phyloP scores from a whole-genome alignment of 2,797 vertebrate genomes.

The Macrochelys suwanniensis region DNA sequence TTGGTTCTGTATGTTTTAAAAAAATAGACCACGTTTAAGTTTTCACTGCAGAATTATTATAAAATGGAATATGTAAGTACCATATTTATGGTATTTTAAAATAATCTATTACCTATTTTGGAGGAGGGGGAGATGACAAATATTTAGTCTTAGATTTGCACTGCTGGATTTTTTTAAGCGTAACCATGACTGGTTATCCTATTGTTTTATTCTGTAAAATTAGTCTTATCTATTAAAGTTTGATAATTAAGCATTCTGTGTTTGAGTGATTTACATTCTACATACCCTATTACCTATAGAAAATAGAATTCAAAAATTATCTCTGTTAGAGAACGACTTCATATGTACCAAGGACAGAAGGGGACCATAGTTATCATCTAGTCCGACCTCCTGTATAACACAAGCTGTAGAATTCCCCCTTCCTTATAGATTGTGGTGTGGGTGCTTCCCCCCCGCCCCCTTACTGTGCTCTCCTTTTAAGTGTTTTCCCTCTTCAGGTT shows the following conservation, averaged over 20 bases:
- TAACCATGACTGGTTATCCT: slow-evolving; percentile 83
- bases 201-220: slow-evolving; percentile 83
- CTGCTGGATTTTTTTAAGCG: slow-evolving; percentile 83
- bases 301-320: not conserved
- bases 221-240: slow-evolving; percentile 85
- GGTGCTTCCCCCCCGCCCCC: not conserved
- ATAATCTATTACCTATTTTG: slow-evolving; percentile 77
- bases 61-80: slow-evolving; percentile 71
- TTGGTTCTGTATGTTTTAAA: slow-evolving; percentile 51
- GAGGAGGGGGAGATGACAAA: slow-evolving; percentile 71
- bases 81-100: slow-evolving; percentile 78
- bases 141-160: slow-evolving; percentile 83
- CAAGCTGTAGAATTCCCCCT: not conserved
- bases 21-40: slow-evolving; percentile 34
- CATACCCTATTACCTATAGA: not conserved
- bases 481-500: not conserved
- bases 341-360: not conserved
- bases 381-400: not conserved
- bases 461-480: not conserved
- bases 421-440: not conserved
- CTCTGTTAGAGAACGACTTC: not conserved
- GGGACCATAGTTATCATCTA: not conserved
- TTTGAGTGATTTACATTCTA: slow-evolving; percentile 49
- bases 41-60: slow-evolving; percentile 73
- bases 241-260: slow-evolving; percentile 79